Evolutionary conservation across 1,140 invertebrate species (phyloP).

Genomic region (Brachionus plicatilis): DNA sequence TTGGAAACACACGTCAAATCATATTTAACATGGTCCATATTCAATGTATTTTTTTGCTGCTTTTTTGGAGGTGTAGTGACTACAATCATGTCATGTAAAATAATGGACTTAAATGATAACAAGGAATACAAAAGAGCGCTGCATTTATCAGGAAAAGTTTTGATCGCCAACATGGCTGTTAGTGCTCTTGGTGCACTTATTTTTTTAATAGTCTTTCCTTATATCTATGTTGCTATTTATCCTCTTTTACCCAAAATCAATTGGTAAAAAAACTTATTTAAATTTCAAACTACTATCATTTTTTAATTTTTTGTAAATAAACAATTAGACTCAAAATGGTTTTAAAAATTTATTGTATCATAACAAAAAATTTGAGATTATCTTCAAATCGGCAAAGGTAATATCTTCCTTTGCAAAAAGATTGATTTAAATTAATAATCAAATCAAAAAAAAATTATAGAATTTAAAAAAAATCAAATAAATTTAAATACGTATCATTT

Average conservation of each 20-base stretch:
- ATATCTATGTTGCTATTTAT: slow-evolving; percentile 35
- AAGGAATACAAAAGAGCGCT: slow-evolving; percentile 1
- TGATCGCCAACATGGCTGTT: slow-evolving; percentile 37
- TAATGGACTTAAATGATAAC: slow-evolving; percentile 30
- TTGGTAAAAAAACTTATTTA: neutral
- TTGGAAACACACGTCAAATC: slow-evolving; percentile 20
- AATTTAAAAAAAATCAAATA: no score
- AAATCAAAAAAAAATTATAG: no score
- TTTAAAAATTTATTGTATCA: no score
- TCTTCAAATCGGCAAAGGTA: no score
- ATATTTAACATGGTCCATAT: slow-evolving; percentile 29
- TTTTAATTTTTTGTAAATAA: neutral
- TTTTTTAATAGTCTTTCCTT: slow-evolving; percentile 34
- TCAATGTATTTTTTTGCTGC: slow-evolving; percentile 33
- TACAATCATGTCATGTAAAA: slow-evolving; percentile 27
- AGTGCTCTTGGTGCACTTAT: slow-evolving; percentile 23
- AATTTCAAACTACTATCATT: neutral
- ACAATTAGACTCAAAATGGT: neutral
- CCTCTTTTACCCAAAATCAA: slow-evolving; percentile 32
- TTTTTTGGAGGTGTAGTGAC: slow-evolving; percentile 23
- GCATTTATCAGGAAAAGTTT: neutral
- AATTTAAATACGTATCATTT: no score
- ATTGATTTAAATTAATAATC: no score
- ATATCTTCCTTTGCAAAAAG: no score
- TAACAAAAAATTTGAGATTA: no score